These are phyloP conservation scores for Albula goreensis DNA, from an alignment of 2,113 vertebrate genomes.

Conservation along the genomic window DNA sequence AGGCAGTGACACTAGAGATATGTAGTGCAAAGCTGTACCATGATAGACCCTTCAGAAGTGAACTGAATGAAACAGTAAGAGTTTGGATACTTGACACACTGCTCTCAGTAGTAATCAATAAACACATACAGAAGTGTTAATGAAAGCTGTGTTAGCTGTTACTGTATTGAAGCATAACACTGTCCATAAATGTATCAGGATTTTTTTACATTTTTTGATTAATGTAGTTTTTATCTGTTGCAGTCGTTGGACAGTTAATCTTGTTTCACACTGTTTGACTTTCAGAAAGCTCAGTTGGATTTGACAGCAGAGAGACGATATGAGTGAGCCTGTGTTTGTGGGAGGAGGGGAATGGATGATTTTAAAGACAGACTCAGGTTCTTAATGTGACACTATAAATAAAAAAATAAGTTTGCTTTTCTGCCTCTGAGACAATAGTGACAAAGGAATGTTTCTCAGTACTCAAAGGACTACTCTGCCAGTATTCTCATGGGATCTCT, in stretches of 20 bases:
- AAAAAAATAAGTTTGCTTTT: neutral
- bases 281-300: neutral
- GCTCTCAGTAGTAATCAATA: neutral
- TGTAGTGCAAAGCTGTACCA: neutral
- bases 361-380: conserved; percentile 15
- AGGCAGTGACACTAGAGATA: neutral
- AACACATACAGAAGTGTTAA: neutral
- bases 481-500: neutral
- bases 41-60: neutral
- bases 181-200: neutral
- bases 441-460: neutral
- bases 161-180: neutral
- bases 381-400: neutral
- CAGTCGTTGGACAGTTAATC: neutral
- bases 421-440: neutral
- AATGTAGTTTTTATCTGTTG: neutral
- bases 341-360: neutral
- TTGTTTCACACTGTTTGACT: neutral
- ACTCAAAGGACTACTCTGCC: neutral
- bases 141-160: neutral
- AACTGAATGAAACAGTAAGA: neutral
- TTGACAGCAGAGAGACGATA: neutral
- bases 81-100: neutral
- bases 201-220: neutral
- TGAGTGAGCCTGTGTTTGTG: neutral